These are phyloP conservation scores for Trichoplusia ni DNA, from an alignment of 1,140 invertebrate genomes.

Conservation along the genomic window DNA sequence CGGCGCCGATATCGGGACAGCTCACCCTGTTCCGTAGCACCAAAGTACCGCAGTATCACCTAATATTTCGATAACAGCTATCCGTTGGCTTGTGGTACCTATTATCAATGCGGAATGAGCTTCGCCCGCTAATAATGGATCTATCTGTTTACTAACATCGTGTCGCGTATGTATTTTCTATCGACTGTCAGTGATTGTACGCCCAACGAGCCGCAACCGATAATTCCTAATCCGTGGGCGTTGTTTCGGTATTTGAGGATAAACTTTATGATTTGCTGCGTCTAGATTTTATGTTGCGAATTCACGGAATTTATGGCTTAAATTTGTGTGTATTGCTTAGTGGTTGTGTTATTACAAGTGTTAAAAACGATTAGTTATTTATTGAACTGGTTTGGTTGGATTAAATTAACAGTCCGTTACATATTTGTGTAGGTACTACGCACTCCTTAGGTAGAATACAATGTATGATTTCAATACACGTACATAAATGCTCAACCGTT, in stretches of 20 bases:
- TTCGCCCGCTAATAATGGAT: constrained; percentile 29
- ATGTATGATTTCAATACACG: no score
- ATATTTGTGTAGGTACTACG: no score
- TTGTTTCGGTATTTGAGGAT: not conserved
- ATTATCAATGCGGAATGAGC: constrained; percentile 34
- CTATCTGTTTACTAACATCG: constrained; percentile 6
- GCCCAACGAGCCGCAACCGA: not conserved
- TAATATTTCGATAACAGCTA: constrained; percentile 22
- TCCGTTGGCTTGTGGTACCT: constrained; percentile 8
- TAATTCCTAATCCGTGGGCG: constrained; percentile 1
- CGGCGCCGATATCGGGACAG: not conserved
- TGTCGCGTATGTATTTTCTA: not conserved
- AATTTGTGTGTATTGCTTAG: no score
- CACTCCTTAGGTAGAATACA: no score
- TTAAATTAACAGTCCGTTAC: no score
- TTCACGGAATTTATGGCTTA: no score
- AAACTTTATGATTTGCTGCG: constrained; percentile 2
- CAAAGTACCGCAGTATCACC: constrained; percentile 1
- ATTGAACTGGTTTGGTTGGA: no score
- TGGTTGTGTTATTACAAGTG: no score
- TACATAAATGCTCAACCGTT: no score
- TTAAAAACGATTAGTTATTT: no score
- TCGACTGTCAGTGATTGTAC: not conserved
- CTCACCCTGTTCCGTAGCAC: constrained; percentile 1
- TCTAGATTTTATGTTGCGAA: not conserved